phyloP scores from a whole-genome alignment of 2,113 vertebrate species.

The Crotophaga sulcirostris region DNA sequence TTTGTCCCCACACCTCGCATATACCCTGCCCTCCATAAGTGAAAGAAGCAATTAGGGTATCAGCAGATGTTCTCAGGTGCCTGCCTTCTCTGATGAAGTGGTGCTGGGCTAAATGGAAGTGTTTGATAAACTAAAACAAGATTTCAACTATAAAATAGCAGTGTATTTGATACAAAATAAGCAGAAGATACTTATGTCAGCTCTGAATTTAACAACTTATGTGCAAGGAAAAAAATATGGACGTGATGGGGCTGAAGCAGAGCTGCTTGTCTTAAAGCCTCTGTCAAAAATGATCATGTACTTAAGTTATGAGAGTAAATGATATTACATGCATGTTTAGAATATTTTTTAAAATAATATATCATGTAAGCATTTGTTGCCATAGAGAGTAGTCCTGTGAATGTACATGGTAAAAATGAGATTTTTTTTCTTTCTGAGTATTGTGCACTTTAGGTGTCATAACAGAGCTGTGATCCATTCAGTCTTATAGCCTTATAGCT shows the following conservation, averaged over 20 bases:
- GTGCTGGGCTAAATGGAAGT: neutral
- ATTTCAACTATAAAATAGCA: neutral
- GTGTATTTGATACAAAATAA: neutral
- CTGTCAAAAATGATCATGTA: neutral
- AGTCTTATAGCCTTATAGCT: neutral
- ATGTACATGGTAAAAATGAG: neutral
- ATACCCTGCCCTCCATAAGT: rapidly evolving
- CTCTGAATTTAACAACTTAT: neutral
- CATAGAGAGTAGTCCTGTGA: neutral
- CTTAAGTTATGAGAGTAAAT: neutral
- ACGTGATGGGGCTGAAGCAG: neutral
- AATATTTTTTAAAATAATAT: neutral
- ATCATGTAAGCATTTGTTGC: neutral
- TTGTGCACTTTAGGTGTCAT: neutral
- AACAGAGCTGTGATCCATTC: neutral
- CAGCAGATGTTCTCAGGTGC: neutral
- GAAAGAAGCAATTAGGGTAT: neutral
- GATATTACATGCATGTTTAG: neutral
- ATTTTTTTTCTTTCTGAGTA: neutral
- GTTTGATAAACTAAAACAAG: neutral
- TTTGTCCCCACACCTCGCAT: rapidly evolving
- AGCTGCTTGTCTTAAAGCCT: neutral
- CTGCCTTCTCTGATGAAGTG: neutral
- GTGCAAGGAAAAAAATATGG: neutral
- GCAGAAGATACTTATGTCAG: neutral